A percentile compares a stretch with the other conserved stretches of the same genome.
These are phyloP conservation scores for Molossus molossus DNA, from an alignment of 2,797 vertebrate genomes.

Conservation along the genomic window DNA sequence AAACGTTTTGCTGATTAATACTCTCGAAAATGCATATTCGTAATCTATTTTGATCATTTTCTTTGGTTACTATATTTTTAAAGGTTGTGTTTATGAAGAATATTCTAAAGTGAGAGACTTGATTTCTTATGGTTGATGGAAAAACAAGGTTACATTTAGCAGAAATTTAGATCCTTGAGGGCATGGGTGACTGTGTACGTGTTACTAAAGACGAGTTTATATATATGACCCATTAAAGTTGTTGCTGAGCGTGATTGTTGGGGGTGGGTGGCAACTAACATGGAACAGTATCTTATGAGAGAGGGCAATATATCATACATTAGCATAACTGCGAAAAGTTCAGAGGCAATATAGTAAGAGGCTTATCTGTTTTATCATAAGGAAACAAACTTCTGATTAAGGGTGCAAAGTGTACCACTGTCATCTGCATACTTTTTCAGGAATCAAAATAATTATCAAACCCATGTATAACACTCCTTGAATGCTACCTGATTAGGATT, in stretches of 20 bases:
- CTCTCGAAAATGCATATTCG: background rate
- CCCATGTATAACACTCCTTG: background rate
- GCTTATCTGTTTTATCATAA: constrained; percentile 82
- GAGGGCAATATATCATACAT: constrained; percentile 62
- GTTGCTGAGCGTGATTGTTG: constrained; percentile 15
- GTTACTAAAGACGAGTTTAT: constrained; percentile 77
- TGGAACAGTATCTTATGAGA: constrained; percentile 39
- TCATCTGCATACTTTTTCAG: constrained; percentile 74
- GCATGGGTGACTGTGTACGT: constrained; percentile 77
- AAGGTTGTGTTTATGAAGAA: constrained; percentile 72
- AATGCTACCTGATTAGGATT: background rate
- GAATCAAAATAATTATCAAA: constrained; percentile 66
- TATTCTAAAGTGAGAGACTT: constrained; percentile 70
- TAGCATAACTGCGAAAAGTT: constrained; percentile 72
- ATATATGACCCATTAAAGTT: constrained; percentile 85
- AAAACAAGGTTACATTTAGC: constrained; percentile 77
- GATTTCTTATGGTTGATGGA: constrained; percentile 45
- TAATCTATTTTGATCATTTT: constrained; percentile 47
- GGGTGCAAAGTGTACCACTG: constrained; percentile 81
- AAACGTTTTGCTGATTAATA: constrained; percentile 45
- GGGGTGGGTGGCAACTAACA: constrained; percentile 69
- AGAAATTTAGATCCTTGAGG: constrained; percentile 75
- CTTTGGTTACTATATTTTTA: constrained; percentile 54
- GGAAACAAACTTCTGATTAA: constrained; percentile 80
- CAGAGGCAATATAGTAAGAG: constrained; percentile 72